phyloP scores from a whole-genome alignment of 1,140 invertebrate genomes.

The Pollicipes pollicipes region DNA sequence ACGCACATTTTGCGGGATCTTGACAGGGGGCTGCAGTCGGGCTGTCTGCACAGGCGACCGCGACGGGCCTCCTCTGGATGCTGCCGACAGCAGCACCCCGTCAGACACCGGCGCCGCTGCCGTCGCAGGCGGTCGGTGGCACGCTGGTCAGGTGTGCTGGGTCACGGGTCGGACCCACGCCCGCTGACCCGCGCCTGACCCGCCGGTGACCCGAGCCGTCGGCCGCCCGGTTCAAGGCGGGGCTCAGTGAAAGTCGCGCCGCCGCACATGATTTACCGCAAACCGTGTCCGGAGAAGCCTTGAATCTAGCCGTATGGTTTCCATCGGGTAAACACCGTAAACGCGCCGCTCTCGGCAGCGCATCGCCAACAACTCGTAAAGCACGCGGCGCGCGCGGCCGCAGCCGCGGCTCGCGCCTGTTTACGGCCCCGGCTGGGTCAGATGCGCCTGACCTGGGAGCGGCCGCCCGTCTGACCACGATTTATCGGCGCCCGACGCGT shows the following conservation, averaged over 20 bases:
- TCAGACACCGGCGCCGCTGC: no score
- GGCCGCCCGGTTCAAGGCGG: background rate
- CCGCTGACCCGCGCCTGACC: background rate
- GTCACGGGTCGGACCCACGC: background rate
- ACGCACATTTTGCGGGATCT: no score
- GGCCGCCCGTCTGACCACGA: no score
- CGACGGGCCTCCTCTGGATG: no score
- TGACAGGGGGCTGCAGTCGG: no score
- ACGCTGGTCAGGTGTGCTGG: no score
- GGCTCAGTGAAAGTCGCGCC: background rate
- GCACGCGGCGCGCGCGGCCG: background rate
- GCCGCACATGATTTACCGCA: background rate
- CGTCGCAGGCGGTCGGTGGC: no score
- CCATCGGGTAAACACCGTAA: background rate
- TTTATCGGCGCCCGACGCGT: background rate
- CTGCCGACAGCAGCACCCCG: no score
- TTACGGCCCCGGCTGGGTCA: background rate
- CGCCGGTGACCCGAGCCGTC: background rate
- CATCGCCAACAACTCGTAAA: background rate
- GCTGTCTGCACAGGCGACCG: no score
- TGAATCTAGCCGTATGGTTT: background rate
- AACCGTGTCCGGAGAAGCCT: background rate
- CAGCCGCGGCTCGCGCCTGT: background rate
- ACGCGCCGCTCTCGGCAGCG: background rate
- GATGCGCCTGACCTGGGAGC: background rate